These are phyloP conservation scores for Craseonycteris thonglongyai DNA, from an alignment of 2,113 vertebrate species.

Conservation along the genomic window DNA sequence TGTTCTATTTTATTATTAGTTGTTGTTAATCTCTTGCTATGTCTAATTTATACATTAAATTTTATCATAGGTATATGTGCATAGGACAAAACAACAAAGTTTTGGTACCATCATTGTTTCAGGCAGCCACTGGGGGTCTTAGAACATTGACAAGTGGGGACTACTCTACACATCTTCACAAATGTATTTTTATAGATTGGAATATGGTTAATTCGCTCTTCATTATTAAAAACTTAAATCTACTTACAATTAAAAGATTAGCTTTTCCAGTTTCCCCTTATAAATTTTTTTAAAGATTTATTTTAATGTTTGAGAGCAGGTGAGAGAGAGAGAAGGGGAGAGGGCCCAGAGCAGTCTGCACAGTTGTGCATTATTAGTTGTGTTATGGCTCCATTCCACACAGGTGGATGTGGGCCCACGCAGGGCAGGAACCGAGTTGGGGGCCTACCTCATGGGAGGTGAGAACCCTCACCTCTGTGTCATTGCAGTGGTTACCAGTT, in stretches of 20 bases:
- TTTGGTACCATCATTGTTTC: no score
- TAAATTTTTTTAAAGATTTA: no score
- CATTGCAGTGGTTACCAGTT: no score
- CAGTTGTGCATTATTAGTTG: no score
- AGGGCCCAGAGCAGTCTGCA: no score
- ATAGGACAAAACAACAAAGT: not conserved
- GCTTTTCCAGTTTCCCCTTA: not conserved
- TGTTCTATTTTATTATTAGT: not conserved
- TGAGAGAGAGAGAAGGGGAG: no score
- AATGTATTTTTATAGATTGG: not conserved
- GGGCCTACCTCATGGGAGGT: no score
- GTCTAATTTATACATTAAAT: not conserved
- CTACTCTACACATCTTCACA: not conserved
- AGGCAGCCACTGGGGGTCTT: not conserved
- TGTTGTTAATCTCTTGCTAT: not conserved
- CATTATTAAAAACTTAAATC: not conserved
- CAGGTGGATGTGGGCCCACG: no score
- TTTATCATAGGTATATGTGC: not conserved
- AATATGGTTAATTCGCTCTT: not conserved
- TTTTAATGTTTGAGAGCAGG: no score
- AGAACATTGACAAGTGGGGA: not conserved
- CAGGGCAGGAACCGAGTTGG: no score
- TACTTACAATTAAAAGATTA: not conserved
- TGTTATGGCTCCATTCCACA: no score
- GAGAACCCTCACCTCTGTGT: no score